These are phyloP conservation scores for Hemicrepidius hirtus DNA, from an alignment of 2,888 invertebrate species.

Conservation along the genomic window DNA sequence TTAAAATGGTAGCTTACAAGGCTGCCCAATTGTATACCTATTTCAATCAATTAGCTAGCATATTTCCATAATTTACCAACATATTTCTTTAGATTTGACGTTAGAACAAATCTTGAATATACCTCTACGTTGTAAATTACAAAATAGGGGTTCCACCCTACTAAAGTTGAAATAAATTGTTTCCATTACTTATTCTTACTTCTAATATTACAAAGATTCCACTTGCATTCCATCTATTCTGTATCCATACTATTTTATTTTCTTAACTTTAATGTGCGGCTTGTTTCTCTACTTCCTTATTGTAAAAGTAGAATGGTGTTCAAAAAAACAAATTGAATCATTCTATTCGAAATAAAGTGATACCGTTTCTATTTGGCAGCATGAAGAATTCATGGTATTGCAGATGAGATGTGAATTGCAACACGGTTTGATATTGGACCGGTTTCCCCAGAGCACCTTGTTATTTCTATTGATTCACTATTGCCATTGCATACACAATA, in stretches of 20 bases:
- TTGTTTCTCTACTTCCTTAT: constrained; percentile 8
- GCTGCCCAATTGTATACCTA: no score
- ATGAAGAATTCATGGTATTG: constrained; percentile 69
- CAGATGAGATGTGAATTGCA: constrained; percentile 69
- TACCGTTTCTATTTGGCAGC: constrained; percentile 63
- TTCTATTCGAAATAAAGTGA: constrained; percentile 63
- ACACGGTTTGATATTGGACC: constrained; percentile 62
- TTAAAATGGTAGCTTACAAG: no score
- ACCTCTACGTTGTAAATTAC: no score
- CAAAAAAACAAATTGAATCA: constrained; percentile 59
- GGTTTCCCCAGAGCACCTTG: constrained; percentile 56
- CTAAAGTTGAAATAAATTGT: no score
- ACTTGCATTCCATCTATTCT: no score
- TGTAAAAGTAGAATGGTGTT: constrained; percentile 20
- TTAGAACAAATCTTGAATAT: no score
- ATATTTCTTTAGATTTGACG: background rate
- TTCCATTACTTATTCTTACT: no score
- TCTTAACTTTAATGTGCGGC: background rate
- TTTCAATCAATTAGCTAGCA: no score
- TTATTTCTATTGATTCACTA: constrained; percentile 48
- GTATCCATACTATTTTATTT: no score
- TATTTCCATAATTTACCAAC: no score
- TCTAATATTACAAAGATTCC: no score
- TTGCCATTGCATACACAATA: constrained; percentile 25
- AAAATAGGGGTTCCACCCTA: no score